phyloP scores from a whole-genome alignment of 2,888 invertebrate genomes.

The Philereme transversata region DNA sequence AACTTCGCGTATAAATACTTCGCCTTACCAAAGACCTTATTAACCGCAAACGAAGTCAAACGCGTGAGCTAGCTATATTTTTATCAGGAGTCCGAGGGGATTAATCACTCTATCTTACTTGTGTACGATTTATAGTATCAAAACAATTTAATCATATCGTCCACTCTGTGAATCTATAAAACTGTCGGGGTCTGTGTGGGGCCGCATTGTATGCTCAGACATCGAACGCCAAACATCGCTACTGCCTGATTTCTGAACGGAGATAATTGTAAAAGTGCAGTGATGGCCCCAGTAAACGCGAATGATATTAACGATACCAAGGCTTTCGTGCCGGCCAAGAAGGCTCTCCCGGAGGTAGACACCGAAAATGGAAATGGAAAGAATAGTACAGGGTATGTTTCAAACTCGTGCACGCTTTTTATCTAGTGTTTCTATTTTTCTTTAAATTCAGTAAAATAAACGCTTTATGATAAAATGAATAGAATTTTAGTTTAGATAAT shows the following conservation, averaged over 20 bases:
- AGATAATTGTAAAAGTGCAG: slow-evolving; percentile 48
- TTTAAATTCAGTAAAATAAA: too few species aligned
- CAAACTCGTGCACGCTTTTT: not conserved
- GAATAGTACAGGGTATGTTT: slow-evolving; percentile 46
- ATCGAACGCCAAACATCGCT: slow-evolving; percentile 58
- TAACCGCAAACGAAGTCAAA: too few species aligned
- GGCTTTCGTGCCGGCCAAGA: slow-evolving; percentile 59
- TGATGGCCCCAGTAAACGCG: slow-evolving; percentile 76
- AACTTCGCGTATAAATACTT: too few species aligned
- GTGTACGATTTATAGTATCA: slow-evolving; percentile 27
- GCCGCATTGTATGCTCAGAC: slow-evolving; percentile 68
- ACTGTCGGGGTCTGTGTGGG: slow-evolving; percentile 50
- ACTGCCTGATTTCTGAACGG: slow-evolving; percentile 39
- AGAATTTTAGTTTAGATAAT: too few species aligned
- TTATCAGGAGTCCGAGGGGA: slow-evolving; percentile 12
- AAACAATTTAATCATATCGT: slow-evolving; percentile 39
- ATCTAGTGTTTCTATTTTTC: too few species aligned
- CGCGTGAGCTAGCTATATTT: slow-evolving; percentile 3
- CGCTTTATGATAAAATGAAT: too few species aligned
- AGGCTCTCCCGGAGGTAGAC: slow-evolving; percentile 71
- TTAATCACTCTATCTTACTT: slow-evolving; percentile 37
- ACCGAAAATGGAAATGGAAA: slow-evolving; percentile 59
- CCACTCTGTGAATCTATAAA: slow-evolving; percentile 60
- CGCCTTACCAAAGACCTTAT: too few species aligned
- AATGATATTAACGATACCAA: slow-evolving; percentile 63